These are phyloP conservation scores for Phalloptychus januarius DNA, from an alignment of 2,797 vertebrate genomes.

Conservation along the genomic window DNA sequence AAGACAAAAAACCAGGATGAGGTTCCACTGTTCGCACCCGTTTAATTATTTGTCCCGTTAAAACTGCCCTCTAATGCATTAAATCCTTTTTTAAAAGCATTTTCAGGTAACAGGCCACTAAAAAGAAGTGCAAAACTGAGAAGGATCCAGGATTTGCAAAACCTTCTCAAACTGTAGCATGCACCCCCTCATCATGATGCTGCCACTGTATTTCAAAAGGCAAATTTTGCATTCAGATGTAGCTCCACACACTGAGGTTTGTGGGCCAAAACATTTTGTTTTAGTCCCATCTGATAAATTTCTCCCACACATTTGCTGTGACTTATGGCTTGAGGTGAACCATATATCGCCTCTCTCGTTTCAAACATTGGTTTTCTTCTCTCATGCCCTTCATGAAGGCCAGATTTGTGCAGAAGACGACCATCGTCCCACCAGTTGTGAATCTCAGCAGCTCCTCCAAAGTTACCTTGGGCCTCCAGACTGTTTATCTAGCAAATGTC, in stretches of 20 bases:
- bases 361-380: not conserved
- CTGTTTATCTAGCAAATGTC: not conserved
- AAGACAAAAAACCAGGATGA: conserved; percentile 28
- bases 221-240: not conserved
- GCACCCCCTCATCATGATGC: not conserved
- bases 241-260: not conserved
- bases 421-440: not conserved
- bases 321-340: not conserved
- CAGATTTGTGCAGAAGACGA: not conserved
- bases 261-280: not conserved
- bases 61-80: not conserved
- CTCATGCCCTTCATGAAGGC: no score
- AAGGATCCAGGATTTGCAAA: not conserved
- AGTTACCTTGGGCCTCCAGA: not conserved
- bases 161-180: not conserved
- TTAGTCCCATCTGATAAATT: no score
- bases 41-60: not conserved
- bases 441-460: conserved; percentile 2
- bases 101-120: not conserved
- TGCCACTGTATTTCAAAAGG: not conserved
- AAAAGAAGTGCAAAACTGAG: not conserved
- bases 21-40: not conserved
- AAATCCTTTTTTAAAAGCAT: not conserved
- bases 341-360: not conserved
- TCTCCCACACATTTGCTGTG: no score